phyloP scores from a whole-genome alignment of 2,113 vertebrate genomes.

The Leptocoma aspasia region DNA sequence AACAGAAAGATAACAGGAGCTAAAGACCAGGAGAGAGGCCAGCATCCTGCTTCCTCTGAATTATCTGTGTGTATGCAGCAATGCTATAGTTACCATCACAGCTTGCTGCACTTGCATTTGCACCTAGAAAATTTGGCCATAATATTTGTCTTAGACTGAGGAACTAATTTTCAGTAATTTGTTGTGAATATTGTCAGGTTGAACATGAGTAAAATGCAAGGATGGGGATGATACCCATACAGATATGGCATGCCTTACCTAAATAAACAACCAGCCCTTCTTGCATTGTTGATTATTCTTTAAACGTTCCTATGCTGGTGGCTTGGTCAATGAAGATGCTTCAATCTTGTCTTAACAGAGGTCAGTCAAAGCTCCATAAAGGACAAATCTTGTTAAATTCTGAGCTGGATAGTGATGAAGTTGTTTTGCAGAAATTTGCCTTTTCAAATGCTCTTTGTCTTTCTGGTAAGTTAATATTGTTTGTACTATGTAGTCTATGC shows the following conservation, averaged over 20 bases:
- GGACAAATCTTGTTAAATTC: conserved; percentile 87
- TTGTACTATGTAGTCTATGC: background rate
- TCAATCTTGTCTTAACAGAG: conserved; percentile 73
- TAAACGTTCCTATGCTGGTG: background rate
- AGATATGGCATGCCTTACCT: background rate
- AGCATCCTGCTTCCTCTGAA: background rate
- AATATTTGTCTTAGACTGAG: background rate
- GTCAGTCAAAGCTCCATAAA: conserved; percentile 86
- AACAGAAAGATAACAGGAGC: background rate
- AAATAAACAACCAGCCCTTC: background rate
- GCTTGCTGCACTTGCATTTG: background rate
- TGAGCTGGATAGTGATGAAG: conserved; percentile 77
- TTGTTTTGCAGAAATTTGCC: conserved; percentile 91
- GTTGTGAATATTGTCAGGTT: background rate
- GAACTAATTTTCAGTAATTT: background rate
- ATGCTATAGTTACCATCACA: background rate
- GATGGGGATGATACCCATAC: background rate
- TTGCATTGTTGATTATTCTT: background rate
- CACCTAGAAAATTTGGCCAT: background rate
- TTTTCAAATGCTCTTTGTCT: conserved; percentile 96
- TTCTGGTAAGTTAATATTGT: conserved; percentile 80
- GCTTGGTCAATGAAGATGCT: background rate
- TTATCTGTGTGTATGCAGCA: background rate
- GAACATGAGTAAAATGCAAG: background rate
- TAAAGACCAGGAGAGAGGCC: background rate